Percentiles rank a stretch among this genome's conserved stretches.
Evolutionary conservation across 2,113 vertebrate species (phyloP).

Genomic region (Megaceryle torquata): DNA sequence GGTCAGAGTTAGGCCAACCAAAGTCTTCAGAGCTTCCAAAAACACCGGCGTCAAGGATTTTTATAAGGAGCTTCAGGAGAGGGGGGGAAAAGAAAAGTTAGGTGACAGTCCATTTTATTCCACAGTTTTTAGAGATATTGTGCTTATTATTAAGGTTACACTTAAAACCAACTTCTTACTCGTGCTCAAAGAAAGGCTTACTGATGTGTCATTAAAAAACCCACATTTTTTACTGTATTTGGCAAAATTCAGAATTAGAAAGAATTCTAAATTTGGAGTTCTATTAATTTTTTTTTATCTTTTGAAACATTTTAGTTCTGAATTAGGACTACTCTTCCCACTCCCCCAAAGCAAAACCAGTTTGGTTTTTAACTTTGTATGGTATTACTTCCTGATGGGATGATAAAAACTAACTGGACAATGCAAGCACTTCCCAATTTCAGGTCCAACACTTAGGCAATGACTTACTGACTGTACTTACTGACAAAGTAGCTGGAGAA

Average conservation of each 20-base stretch:
- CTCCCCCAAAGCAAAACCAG: not conserved
- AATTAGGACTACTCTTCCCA: not conserved
- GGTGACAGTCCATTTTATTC: not conserved
- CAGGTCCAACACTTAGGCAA: not conserved
- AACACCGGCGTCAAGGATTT: conserved; percentile 40
- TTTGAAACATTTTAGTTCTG: not conserved
- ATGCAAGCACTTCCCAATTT: not conserved
- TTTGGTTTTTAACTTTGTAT: not conserved
- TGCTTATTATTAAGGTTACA: not conserved
- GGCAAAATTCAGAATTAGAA: not conserved
- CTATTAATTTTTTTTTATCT: not conserved
- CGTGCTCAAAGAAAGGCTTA: not conserved
- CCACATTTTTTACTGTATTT: not conserved
- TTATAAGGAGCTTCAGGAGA: not conserved
- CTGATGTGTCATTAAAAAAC: not conserved
- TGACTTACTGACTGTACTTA: conserved; percentile 7
- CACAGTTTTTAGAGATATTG: not conserved
- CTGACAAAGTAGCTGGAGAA: not conserved
- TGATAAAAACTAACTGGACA: not conserved
- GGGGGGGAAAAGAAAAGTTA: not conserved
- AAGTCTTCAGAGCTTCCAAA: conserved; percentile 56
- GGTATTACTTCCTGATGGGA: not conserved
- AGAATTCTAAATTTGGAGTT: not conserved
- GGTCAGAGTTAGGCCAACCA: not conserved
- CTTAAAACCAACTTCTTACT: not conserved